These are phyloP conservation scores for Pterobdella sp. DNA, from an alignment of 2,888 invertebrate species.

Conservation along the genomic window DNA sequence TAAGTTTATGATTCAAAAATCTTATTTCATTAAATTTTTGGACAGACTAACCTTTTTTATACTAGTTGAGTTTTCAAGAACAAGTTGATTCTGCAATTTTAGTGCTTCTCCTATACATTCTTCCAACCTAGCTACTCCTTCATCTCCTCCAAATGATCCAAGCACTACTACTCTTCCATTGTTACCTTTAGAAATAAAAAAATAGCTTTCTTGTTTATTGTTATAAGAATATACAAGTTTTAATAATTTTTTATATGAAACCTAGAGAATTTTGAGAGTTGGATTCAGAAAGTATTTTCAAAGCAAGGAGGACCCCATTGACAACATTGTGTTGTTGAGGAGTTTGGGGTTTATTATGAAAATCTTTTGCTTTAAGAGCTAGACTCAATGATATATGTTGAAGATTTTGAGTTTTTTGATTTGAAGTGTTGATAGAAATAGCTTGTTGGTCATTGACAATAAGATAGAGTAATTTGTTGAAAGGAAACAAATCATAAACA, in stretches of 20 bases:
- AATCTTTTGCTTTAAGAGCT: constrained; percentile 22
- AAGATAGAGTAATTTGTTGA: constrained; percentile 60
- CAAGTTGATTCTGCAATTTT: constrained; percentile 69
- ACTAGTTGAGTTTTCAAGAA: constrained; percentile 52
- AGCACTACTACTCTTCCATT: not conserved
- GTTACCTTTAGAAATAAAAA: not conserved
- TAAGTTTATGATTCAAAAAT: no score
- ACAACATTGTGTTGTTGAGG: constrained; percentile 1
- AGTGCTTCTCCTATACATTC: constrained; percentile 77
- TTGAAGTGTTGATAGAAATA: constrained; percentile 78
- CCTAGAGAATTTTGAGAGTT: constrained; percentile 3
- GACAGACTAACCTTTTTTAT: not conserved
- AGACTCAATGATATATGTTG: constrained; percentile 55
- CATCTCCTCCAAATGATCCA: constrained; percentile 54
- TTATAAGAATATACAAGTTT: not conserved
- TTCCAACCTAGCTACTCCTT: constrained; percentile 74
- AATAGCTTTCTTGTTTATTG: no score
- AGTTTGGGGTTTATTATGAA: not conserved
- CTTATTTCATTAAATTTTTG: no score
- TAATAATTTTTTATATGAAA: not conserved
- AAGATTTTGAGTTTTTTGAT: constrained; percentile 71
- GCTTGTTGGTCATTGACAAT: constrained; percentile 79
- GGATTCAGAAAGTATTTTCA: constrained; percentile 11
- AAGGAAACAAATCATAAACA: constrained; percentile 64
- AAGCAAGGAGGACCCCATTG: constrained; percentile 10